Evolutionary conservation across 2,797 vertebrate species (phyloP), one percentile per base, ranked within the genome.

Genomic region (Champsocephalus esox): DNA sequence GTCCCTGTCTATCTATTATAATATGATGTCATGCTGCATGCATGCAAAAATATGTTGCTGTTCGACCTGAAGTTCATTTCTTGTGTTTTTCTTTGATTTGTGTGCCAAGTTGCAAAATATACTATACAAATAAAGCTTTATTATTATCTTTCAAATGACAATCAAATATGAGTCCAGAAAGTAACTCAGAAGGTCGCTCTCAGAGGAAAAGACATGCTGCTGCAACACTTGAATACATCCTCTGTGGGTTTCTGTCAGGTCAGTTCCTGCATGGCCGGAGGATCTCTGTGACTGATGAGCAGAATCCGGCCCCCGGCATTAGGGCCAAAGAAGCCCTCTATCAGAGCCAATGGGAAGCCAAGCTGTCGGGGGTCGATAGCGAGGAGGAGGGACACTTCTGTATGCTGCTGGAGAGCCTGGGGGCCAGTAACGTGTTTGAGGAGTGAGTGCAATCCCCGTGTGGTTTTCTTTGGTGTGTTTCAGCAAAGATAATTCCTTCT

Each of bases 311-410:
- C 51, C 81, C 75, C 1, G 46, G 76, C 3, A 70, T 86, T 1
- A 79, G 86, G 14, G 76, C 80, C 54, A 92, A 91, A 61, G 96
- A 96, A 79, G 90, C 93, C 64, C 63, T 93, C 1, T 95, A 93
- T 87, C 93, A 95, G 65, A 90, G 90, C 77, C 92, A 91, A 43
- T 93, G 91, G 54, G 80, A 94, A 4, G 94, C 94, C 72, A 89
- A 74, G 28, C 82, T 91, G 56, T 81, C 73, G 5, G 91, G 48
- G 3, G 93, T 76, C 0, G 95, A 95, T 7, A 92, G 94, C 0
- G 96, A 98, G 11, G 97, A 97, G 59, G 96, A 98, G 75, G 81
- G 85, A 5, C 96, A 97, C 75, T 99, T 99, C 88, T 95, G 90
- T 51, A 90, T 91, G 91, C 92, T 99, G 80, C 94, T 98, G 94